Conservation (phyloP, 2,888 invertebrate species). For the Eledona agricola region DNA sequence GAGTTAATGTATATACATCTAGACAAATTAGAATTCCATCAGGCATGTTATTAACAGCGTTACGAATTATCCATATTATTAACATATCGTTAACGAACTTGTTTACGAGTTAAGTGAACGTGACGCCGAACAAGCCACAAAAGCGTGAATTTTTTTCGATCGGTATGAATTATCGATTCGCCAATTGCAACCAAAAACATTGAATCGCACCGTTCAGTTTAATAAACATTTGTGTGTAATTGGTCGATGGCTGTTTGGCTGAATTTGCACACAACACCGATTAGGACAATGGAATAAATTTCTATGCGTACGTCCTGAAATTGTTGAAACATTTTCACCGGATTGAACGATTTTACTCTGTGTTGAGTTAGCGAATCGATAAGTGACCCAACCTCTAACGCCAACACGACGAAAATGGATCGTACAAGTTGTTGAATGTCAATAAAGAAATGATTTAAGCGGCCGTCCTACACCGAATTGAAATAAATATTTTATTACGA, state of each 20-base stretch:
- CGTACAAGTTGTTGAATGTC: conserved; percentile 12
- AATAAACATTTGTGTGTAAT: conserved; percentile 12
- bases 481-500: conserved; percentile 13
- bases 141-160: too few species aligned
- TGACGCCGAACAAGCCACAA: too few species aligned
- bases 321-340: too few species aligned
- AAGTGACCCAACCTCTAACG: conserved; percentile 6
- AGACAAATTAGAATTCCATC: conserved; percentile 26
- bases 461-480: background rate
- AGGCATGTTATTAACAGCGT: conserved; percentile 23
- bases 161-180: too few species aligned
- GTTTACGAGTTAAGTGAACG: too few species aligned
- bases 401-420: conserved; percentile 8
- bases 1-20: conserved; percentile 19
- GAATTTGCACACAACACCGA: conserved; percentile 5
- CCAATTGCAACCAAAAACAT: too few species aligned
- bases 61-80: conserved; percentile 22
- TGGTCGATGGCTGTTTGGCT: conserved; percentile 2
- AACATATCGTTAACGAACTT: conserved; percentile 22
- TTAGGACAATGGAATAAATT: conserved; percentile 12
- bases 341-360: conserved; percentile 25
- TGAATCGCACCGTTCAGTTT: too few species aligned
- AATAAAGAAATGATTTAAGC: conserved; percentile 15
- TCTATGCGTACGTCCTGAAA: conserved; percentile 7
- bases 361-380: conserved; percentile 25